Conservation (phyloP, 1,140 invertebrate genomes). For the Drosophila kohkoa region DNA sequence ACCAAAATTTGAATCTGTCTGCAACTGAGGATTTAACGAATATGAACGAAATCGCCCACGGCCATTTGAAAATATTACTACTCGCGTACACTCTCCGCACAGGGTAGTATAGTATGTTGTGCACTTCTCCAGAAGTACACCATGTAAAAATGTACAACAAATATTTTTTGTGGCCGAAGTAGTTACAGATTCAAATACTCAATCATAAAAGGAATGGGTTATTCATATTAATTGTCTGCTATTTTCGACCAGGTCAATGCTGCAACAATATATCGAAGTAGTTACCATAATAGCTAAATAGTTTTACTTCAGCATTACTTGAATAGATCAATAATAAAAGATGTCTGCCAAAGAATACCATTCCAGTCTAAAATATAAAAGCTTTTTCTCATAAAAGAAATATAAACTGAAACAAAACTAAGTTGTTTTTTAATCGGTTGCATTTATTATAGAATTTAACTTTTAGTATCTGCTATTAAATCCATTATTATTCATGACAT, state of each 20-base stretch:
- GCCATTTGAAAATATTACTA: constrained; percentile 74
- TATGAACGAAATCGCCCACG: constrained; percentile 73
- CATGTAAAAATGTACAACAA: constrained; percentile 36
- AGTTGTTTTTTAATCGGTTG: no score
- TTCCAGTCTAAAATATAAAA: no score
- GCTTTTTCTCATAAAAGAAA: no score
- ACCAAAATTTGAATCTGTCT: constrained; percentile 83
- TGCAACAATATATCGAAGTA: background rate
- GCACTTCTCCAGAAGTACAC: constrained; percentile 41
- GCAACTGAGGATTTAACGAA: constrained; percentile 82
- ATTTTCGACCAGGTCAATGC: background rate
- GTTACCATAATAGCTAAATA: background rate
- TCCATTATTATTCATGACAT: background rate
- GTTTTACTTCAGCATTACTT: background rate
- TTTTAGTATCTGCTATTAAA: background rate
- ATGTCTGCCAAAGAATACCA: no score
- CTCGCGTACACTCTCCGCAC: constrained; percentile 40
- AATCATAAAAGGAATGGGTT: constrained; percentile 51
- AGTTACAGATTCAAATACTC: constrained; percentile 77
- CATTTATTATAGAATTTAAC: no score
- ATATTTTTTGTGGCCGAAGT: constrained; percentile 35
- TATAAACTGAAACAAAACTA: no score
- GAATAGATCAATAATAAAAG: no score
- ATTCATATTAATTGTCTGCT: constrained; percentile 29
- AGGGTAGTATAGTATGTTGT: constrained; percentile 1